phyloP scores from a whole-genome alignment of 1,140 invertebrate species.

The Drosophila asahinai region DNA sequence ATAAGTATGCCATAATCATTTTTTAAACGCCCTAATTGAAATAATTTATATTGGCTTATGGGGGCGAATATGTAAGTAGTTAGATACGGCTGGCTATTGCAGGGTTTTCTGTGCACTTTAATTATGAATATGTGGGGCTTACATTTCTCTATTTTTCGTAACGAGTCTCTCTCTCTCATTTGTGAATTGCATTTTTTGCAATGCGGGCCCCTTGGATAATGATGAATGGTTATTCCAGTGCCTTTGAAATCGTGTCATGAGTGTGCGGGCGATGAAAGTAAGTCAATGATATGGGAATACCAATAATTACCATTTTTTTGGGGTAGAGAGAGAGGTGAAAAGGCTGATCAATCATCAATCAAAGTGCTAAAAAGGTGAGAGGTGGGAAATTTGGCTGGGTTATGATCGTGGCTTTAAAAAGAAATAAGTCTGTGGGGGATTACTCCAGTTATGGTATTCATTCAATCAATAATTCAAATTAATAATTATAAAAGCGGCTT shows the following conservation, averaged over 20 bases:
- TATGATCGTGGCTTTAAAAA: slow-evolving; percentile 2
- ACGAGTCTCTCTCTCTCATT: slow-evolving; percentile 18
- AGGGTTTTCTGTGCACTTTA: slow-evolving; percentile 57
- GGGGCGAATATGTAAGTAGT: slow-evolving; percentile 29
- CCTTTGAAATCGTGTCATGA: slow-evolving; percentile 22
- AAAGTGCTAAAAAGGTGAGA: slow-evolving; percentile 11
- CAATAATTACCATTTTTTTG: slow-evolving; percentile 23
- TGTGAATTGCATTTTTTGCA: slow-evolving; percentile 64
- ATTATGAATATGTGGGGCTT: slow-evolving; percentile 65
- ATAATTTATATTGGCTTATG: slow-evolving; percentile 72
- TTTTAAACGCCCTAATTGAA: slow-evolving; percentile 80
- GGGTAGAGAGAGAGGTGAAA: slow-evolving; percentile 15
- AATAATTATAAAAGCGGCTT: slow-evolving; percentile 6
- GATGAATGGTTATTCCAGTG: slow-evolving; percentile 44
- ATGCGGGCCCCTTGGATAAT: slow-evolving; percentile 59
- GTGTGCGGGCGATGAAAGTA: slow-evolving; percentile 68
- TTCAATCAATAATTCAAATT: slow-evolving; percentile 10
- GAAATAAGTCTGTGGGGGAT: neutral
- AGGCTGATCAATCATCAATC: slow-evolving; percentile 52
- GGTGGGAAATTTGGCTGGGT: neutral
- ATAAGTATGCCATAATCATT: slow-evolving; percentile 80
- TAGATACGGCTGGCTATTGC: slow-evolving; percentile 5
- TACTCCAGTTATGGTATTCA: slow-evolving; percentile 11
- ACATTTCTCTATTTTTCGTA: slow-evolving; percentile 9
- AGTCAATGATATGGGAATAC: slow-evolving; percentile 36